Evolutionary conservation across 2,888 invertebrate genomes (phyloP).

Genomic region (Cartodere bifasciata): DNA sequence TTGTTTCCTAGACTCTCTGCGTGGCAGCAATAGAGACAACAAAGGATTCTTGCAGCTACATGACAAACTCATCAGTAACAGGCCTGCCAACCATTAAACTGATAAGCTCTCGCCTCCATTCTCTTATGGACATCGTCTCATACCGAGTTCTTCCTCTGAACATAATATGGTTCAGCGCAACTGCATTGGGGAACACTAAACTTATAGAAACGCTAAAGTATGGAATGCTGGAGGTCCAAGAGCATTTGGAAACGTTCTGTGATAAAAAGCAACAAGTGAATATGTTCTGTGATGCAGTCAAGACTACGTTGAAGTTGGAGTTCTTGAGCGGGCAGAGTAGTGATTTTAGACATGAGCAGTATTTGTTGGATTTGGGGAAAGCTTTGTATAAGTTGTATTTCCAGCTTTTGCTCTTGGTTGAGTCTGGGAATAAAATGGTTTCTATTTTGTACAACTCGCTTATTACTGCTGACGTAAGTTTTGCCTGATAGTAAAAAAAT

Average conservation of each 20-base stretch:
- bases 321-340: slow-evolving; percentile 48
- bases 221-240: slow-evolving; percentile 83
- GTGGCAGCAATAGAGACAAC: slow-evolving; percentile 63
- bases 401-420: slow-evolving; percentile 78
- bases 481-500: too few relatives aligned
- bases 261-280: slow-evolving; percentile 82
- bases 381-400: slow-evolving; percentile 86
- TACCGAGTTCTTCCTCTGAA: slow-evolving; percentile 62
- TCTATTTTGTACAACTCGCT: slow-evolving; percentile 49
- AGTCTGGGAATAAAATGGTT: slow-evolving; percentile 76
- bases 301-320: slow-evolving; percentile 67
- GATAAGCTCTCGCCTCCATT: slow-evolving; percentile 40
- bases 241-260: slow-evolving; percentile 89
- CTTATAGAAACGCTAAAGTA: slow-evolving; percentile 76
- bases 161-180: slow-evolving; percentile 74
- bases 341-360: slow-evolving; percentile 48
- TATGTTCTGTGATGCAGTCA: slow-evolving; percentile 72
- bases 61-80: slow-evolving; percentile 37
- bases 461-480: slow-evolving; percentile 42
- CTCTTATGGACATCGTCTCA: slow-evolving; percentile 49
- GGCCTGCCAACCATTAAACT: slow-evolving; percentile 38
- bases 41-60: slow-evolving; percentile 59
- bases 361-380: slow-evolving; percentile 71
- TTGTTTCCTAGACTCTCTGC: slow-evolving; percentile 56
- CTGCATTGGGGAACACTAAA: slow-evolving; percentile 56